Conservation (phyloP, 2,113 vertebrate species). For the Tinamus guttatus region DNA sequence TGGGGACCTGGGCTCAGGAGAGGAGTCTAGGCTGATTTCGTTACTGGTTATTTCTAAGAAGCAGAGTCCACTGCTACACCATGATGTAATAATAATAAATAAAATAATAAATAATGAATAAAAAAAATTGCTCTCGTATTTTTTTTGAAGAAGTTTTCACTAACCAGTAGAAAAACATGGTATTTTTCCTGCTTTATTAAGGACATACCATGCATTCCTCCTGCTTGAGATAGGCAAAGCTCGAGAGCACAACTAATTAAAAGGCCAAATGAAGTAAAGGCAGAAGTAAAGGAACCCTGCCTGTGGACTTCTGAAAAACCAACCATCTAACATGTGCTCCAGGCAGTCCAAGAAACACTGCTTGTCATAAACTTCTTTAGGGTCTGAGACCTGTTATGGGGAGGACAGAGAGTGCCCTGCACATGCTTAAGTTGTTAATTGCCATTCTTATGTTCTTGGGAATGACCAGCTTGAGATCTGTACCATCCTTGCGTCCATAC, state of each 20-base stretch:
- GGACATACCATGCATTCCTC: background rate
- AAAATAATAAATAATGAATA: background rate
- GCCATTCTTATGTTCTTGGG: background rate
- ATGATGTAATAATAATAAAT: background rate
- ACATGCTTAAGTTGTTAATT: background rate
- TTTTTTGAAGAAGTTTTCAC: background rate
- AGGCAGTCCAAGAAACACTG: background rate
- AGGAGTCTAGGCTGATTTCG: background rate
- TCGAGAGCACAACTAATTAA: constrained; percentile 33
- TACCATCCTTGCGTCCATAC: background rate
- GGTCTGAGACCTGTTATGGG: background rate
- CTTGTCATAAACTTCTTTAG: background rate
- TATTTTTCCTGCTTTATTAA: constrained; percentile 7
- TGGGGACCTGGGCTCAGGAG: background rate
- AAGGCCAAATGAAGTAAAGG: background rate
- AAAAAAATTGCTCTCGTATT: background rate
- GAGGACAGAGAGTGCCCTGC: fast-evolving
- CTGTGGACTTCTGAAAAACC: background rate
- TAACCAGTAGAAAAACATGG: background rate
- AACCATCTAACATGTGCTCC: background rate
- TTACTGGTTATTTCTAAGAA: background rate
- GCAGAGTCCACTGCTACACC: background rate
- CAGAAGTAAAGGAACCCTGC: background rate
- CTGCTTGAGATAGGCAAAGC: background rate
- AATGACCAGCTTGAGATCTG: background rate